Conservation (phyloP, 1,140 invertebrate species). For the Zaprionus vittiger region DNA sequence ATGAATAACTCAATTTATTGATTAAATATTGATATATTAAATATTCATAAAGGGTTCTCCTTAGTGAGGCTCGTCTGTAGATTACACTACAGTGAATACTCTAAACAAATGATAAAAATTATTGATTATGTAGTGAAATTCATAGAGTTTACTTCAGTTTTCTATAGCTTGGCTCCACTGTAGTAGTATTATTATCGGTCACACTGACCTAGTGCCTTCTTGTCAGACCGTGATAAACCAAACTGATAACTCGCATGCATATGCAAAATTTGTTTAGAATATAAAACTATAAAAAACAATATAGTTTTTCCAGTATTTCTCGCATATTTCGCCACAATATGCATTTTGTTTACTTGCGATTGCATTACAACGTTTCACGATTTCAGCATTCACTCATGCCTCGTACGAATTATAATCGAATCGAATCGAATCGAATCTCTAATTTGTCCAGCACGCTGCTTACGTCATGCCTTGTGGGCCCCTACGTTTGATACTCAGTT, state of each 20-base stretch:
- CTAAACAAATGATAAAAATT: no score
- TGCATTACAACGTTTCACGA: not conserved
- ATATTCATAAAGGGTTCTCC: no score
- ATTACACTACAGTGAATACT: no score
- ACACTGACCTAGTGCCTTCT: constrained; percentile 26
- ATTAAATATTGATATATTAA: no score
- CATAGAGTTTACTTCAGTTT: not conserved
- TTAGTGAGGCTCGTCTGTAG: no score
- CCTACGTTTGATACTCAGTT: not conserved
- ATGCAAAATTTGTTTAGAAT: constrained; percentile 17
- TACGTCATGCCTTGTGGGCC: constrained; percentile 29
- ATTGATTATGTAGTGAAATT: no score
- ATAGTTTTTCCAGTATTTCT: not conserved
- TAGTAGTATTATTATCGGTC: constrained; percentile 1
- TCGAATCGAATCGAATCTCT: constrained; percentile 2
- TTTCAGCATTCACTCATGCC: not conserved
- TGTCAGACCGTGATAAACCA: constrained; percentile 19
- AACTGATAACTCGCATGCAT: constrained; percentile 20
- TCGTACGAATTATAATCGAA: not conserved
- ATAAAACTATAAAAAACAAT: not conserved
- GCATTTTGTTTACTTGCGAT: not conserved
- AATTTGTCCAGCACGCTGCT: constrained; percentile 9
- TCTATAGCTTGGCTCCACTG: not conserved
- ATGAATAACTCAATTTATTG: no score
- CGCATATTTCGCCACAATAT: not conserved